These are phyloP conservation scores for Tolypeutes matacus DNA, from an alignment of 2,797 vertebrate species.

Conservation along the genomic window DNA sequence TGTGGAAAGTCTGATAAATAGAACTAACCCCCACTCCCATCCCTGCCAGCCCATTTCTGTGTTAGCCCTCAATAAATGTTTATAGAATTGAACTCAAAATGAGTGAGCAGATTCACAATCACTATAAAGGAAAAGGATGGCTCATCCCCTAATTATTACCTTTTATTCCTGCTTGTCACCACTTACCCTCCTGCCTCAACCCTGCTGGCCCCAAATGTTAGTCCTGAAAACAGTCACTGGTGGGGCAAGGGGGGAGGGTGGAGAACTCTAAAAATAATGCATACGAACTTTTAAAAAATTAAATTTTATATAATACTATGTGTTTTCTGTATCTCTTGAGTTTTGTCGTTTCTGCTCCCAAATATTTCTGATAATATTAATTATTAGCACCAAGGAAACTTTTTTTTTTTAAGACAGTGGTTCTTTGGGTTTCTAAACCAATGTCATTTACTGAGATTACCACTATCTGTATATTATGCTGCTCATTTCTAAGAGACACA, in stretches of 20 bases:
- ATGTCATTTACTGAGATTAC: background rate
- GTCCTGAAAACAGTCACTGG: background rate
- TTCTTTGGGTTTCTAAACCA: constrained; percentile 7
- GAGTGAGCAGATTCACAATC: constrained; percentile 10
- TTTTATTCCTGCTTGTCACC: background rate
- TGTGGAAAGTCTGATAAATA: background rate
- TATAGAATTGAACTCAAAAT: constrained; percentile 25
- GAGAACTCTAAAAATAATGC: constrained; percentile 42
- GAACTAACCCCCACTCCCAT: background rate
- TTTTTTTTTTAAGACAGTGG: constrained; percentile 18
- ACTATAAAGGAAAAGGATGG: background rate
- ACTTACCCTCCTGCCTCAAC: background rate
- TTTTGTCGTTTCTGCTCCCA: background rate
- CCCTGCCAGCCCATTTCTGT: background rate
- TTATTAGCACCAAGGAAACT: background rate
- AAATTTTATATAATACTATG: background rate
- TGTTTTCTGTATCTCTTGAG: background rate
- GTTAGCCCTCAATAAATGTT: background rate
- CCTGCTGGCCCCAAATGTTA: background rate
- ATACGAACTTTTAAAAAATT: background rate
- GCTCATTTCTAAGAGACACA: background rate
- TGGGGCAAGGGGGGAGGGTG: background rate
- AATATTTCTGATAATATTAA: constrained; percentile 7
- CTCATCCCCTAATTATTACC: background rate
- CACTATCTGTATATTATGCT: background rate